These are phyloP conservation scores for Himalopsyche tibetana DNA, from an alignment of 2,888 invertebrate genomes.

Conservation along the genomic window DNA sequence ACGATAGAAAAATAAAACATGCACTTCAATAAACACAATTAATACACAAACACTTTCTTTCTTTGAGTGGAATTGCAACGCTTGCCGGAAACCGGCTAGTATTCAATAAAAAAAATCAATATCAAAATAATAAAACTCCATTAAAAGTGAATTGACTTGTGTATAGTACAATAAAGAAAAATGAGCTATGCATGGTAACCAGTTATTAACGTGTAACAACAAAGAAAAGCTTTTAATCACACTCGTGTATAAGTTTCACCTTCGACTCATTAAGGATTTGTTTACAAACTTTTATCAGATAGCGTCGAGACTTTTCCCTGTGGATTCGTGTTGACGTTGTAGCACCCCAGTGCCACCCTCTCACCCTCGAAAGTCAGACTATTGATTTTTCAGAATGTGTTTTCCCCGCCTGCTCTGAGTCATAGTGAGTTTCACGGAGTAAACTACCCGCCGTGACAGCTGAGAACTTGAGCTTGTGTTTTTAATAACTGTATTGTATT, in stretches of 20 bases:
- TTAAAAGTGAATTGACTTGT: too few relatives aligned
- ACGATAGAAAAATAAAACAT: too few relatives aligned
- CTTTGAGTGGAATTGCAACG: too few relatives aligned
- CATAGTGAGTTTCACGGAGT: not conserved
- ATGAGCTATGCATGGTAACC: too few relatives aligned
- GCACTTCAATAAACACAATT: too few relatives aligned
- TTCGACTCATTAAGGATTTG: conserved; percentile 39
- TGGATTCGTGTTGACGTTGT: conserved; percentile 15
- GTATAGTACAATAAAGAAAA: too few relatives aligned
- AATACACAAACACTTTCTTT: too few relatives aligned
- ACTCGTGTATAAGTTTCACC: conserved; percentile 26
- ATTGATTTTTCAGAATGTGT: conserved; percentile 31
- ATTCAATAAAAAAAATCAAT: too few relatives aligned
- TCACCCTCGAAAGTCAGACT: not conserved
- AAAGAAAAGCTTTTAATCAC: conserved; percentile 24
- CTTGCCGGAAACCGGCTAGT: too few relatives aligned
- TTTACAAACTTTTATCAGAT: conserved; percentile 38
- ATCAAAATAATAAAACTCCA: too few relatives aligned
- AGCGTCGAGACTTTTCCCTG: conserved; percentile 37
- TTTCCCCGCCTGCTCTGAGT: conserved; percentile 31
- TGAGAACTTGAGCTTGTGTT: too few relatives aligned
- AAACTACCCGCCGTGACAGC: too few relatives aligned
- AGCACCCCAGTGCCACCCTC: not conserved
- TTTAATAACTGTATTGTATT: not conserved
- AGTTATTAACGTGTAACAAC: not conserved